Conservation (phyloP, 92 coral and sea anemone species). For the Hydrozoanthus gracilis region DNA sequence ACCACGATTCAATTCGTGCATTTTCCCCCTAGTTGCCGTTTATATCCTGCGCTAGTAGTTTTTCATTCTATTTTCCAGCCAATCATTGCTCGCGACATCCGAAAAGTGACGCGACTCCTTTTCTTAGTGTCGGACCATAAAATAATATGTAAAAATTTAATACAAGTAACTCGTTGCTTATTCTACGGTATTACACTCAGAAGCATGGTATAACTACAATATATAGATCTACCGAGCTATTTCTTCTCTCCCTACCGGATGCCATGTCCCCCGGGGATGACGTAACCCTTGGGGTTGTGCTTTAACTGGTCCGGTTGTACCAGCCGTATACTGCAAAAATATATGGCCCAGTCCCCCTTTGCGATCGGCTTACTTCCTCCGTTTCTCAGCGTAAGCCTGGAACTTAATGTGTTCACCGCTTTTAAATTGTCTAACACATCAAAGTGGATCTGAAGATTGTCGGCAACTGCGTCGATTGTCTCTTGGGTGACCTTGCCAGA, state of each 20-base stretch:
- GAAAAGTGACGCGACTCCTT: too few species aligned
- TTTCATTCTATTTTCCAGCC: too few species aligned
- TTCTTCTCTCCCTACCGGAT: conserved; percentile 33
- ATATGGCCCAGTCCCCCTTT: conserved; percentile 85
- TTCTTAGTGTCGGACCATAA: too few species aligned
- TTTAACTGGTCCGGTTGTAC: conserved; percentile 76
- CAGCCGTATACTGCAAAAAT: conserved; percentile 86
- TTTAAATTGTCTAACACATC: conserved; percentile 81
- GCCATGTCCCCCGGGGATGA: conserved; percentile 80
- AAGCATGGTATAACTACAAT: too few species aligned
- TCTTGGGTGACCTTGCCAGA: conserved; percentile 51
- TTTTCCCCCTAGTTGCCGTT: too few species aligned
- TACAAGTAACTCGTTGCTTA: too few species aligned
- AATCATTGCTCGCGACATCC: too few species aligned
- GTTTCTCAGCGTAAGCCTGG: conserved; percentile 78
- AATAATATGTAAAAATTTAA: too few species aligned
- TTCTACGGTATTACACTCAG: too few species aligned
- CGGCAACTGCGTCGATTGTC: conserved; percentile 76
- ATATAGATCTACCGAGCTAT: too few species aligned
- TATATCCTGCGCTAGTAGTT: too few species aligned
- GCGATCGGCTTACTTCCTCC: conserved; percentile 61
- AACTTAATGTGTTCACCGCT: conserved; percentile 32
- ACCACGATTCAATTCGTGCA: too few species aligned
- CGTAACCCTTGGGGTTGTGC: conserved; percentile 77
- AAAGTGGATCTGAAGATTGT: conserved; percentile 69